Evolutionary conservation across 1,140 invertebrate species (phyloP), one percentile per base, ranked within the genome.

Genomic region (Mycetomoellerius zeteki): DNA sequence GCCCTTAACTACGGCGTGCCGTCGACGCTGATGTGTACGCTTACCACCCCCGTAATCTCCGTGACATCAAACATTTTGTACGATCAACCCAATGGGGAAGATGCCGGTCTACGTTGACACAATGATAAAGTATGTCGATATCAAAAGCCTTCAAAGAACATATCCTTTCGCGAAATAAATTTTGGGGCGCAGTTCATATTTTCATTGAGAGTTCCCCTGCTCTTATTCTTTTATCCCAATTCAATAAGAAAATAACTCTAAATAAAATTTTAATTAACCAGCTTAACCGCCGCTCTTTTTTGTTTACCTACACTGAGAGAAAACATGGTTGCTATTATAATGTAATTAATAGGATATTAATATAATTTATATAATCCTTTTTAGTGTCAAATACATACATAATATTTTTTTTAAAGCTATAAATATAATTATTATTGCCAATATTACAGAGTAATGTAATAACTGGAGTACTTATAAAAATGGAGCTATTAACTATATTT

Each of bases 21-120:
- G 30, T 78, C 72, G 81, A 85, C 58, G 43, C 19, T 67, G 71
- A 50, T 76, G 73, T 77, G 82, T 85, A 65, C 60, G 72, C 72
- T 77, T 14, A 14, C 82, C 82, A 24, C 43, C 30, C 69, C 73
- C 50, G 30, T 85, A 85, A 85, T 85, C 73, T 78, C 33, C 73
- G 82, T 64, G 50, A 85, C 73, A 85, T 78, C 73, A 78, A 85
- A 78, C 82, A 85, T 75, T 84, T 84, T 72, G 62, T 56, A 73
- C 69, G 80, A 60, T 73, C 67, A n/a, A 82, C 33, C 64, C 33
- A 16, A 73, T 33, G 75, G 58, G 65, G 30, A 67, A 43, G 52
- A 81, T 56, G 37, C 27, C 47, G 56, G 69, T 4, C 54, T 43
- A 73, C 27, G 37, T 56, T 84, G 80, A 84, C 80, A 84, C 69